These are phyloP conservation scores for Bombycilla garrulus DNA, from an alignment of 2,113 vertebrate genomes.

Conservation along the genomic window DNA sequence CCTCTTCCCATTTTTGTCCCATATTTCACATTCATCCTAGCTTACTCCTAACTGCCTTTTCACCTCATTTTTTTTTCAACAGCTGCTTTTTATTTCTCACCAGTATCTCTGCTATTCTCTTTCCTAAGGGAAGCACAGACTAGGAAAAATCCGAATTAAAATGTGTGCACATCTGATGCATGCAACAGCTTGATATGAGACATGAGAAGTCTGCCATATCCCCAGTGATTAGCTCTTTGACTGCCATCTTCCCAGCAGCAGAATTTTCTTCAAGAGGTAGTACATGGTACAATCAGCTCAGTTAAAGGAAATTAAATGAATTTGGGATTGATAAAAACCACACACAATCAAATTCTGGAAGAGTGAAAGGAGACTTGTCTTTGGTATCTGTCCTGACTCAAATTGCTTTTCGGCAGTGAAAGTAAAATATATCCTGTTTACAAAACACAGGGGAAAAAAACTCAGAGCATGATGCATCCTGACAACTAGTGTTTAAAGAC, in stretches of 20 bases:
- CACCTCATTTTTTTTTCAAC: not conserved
- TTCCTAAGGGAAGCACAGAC: not conserved
- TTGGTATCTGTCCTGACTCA: slow-evolving; percentile 31
- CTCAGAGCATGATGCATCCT: not conserved
- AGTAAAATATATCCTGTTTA: not conserved
- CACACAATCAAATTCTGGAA: slow-evolving; percentile 18
- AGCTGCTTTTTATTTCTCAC: not conserved
- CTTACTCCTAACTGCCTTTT: not conserved
- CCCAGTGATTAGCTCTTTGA: not conserved
- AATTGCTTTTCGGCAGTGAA: slow-evolving; percentile 24
- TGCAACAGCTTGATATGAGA: not conserved
- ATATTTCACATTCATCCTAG: not conserved
- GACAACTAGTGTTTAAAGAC: not conserved
- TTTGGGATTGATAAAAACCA: slow-evolving; percentile 13
- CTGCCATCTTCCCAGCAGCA: not conserved
- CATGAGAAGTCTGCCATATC: not conserved
- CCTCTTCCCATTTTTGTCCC: not conserved
- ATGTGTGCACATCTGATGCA: not conserved
- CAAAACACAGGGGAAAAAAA: not conserved
- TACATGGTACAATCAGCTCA: not conserved
- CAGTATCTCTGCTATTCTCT: not conserved
- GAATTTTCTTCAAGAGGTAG: not conserved
- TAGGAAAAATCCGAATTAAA: slow-evolving; percentile 5
- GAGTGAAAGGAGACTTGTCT: slow-evolving; percentile 18
- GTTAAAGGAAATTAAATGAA: slow-evolving; percentile 29